Percentiles rank a stretch among this genome's conserved stretches.
Conservation (phyloP, 1,140 invertebrate species). For the Bradynema listronoti region DNA sequence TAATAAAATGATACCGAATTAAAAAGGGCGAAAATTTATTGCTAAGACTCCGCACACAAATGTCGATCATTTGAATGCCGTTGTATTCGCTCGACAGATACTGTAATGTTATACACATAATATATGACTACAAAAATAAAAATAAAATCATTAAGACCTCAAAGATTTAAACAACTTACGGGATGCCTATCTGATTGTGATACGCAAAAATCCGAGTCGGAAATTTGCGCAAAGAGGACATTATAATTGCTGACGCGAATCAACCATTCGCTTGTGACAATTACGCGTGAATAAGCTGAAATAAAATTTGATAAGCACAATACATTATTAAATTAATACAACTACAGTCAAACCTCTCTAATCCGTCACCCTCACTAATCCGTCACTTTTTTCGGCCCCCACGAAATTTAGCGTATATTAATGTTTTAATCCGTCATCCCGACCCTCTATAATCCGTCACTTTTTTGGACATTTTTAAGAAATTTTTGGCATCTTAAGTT, state of each 20-base stretch:
- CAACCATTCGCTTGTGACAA: constrained; percentile 24
- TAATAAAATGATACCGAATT: constrained; percentile 15
- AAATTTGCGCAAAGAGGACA: constrained; percentile 24
- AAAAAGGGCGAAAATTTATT: constrained; percentile 13
- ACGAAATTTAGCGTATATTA: too few species aligned
- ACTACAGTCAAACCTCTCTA: too few species aligned
- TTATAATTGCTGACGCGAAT: constrained; percentile 21
- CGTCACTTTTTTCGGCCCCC: too few species aligned
- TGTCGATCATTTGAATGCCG: constrained; percentile 20
- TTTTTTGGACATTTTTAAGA: too few species aligned
- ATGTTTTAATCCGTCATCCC: too few species aligned
- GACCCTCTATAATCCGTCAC: too few species aligned
- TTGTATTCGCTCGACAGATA: constrained; percentile 21
- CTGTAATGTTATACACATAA: constrained; percentile 4
- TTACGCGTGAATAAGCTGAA: constrained; percentile 27
- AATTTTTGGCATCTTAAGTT: too few species aligned
- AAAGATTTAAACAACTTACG: constrained; percentile 9
- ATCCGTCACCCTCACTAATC: too few species aligned
- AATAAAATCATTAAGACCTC: neutral
- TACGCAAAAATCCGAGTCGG: constrained; percentile 27
- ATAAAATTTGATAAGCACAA: too few species aligned
- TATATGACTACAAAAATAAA: neutral
- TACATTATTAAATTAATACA: too few species aligned
- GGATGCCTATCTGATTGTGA: constrained; percentile 15
- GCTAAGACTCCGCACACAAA: constrained; percentile 21